Evolutionary conservation across 1,140 invertebrate species (phyloP).

Genomic region (Helicorthomorpha holstii): DNA sequence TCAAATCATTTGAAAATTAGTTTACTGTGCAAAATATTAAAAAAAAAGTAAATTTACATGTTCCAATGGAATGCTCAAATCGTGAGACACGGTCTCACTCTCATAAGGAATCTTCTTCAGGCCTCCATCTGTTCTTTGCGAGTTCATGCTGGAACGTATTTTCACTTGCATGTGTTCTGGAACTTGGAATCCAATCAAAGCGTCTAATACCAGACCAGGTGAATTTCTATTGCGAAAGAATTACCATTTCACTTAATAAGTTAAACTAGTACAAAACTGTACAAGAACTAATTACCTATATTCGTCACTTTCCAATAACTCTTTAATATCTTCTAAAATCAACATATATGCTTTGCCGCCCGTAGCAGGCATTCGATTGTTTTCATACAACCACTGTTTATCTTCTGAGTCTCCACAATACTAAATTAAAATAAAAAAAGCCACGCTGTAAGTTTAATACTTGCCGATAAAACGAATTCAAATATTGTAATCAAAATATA

Average conservation of each 20-base stretch:
- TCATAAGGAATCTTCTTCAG: constrained; percentile 5
- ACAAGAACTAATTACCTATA: constrained; percentile 32
- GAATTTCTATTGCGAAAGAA: constrained; percentile 31
- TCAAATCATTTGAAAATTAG: background rate
- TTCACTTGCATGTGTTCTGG: constrained; percentile 53
- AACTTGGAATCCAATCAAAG: constrained; percentile 50
- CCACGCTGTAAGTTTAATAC: background rate
- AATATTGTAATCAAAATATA: constrained; percentile 10
- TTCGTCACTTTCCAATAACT: constrained; percentile 48
- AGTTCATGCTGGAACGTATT: constrained; percentile 31
- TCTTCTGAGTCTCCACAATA: constrained; percentile 65
- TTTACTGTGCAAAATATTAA: background rate
- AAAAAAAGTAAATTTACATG: background rate
- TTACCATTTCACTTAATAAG: constrained; percentile 4
- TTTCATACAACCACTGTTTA: constrained; percentile 59
- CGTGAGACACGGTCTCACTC: constrained; percentile 10
- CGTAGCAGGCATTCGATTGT: constrained; percentile 53
- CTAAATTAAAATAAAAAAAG: constrained; percentile 16
- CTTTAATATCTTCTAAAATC: constrained; percentile 59
- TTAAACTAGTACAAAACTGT: background rate
- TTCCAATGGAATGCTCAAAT: background rate
- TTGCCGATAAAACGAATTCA: too few relatives aligned
- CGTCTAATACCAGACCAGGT: constrained; percentile 40
- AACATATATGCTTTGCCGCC: constrained; percentile 62
- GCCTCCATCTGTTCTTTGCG: constrained; percentile 22